Evolutionary conservation across 2,888 invertebrate genomes (phyloP), one percentile per base, ranked within the genome.

Genomic region (Epsilonema sp.): DNA sequence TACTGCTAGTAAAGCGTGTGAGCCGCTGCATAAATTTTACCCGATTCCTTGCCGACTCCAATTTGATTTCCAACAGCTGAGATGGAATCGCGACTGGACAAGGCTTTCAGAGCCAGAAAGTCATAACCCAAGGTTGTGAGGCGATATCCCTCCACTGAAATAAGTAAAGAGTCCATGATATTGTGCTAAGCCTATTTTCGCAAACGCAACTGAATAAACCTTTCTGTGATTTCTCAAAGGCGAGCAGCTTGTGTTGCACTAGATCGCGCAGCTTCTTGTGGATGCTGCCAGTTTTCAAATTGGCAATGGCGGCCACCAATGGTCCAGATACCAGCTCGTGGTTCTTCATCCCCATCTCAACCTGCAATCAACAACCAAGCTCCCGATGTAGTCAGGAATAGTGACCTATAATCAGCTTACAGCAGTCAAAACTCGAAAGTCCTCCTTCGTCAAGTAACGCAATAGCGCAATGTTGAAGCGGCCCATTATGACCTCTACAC

Each of bases 281-380:
- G 1, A 86, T 85, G 24, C 92, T 94, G 2, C 94, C 92, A 53
- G 83, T 78, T 54, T 82, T 79, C 0, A 97, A 73, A 66, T 84
- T 84, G 3, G 97, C 90, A 60, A 97, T 87, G 3, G 84, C 79
- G 1, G 89, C 85, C 3, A 83, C 80, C 39, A 99, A 70, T 0
- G 81, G 75, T 0, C 78, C 79, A 1, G 94, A 90, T 0, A 97
- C 94, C 3, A 94, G 68, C 67, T 97, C 94, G 63, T 99, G 97
- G 66, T 99, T 97, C 65, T 89, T 92, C 90, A 94, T 89, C n/a
- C 94, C 94, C 90, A 92, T 92, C 75, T 97, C 97, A 63, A 97
- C 80, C 85, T 87, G 56, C 37, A 69, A 68, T 19, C 5, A 37
- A 44, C 49, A 49, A 4, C 42, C 50, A 11, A 42, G 37, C 20